A percentile compares a stretch with the other conserved stretches of the same genome.
Conservation (phyloP, 1,140 invertebrate genomes). For the Zaprionus gabonicus region DNA sequence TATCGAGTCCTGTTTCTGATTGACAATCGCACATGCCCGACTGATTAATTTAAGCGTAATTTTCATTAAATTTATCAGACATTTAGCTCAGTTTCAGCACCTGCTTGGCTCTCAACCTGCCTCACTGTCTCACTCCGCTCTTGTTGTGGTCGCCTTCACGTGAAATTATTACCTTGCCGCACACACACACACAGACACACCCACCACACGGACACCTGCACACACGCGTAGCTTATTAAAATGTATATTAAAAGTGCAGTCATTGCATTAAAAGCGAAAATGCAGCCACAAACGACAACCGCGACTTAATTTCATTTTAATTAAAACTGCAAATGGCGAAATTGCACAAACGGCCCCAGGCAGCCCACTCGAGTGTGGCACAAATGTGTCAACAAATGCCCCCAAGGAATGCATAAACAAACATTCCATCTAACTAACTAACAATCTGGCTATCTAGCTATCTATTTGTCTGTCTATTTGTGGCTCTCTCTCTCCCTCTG, state of each 20-base stretch:
- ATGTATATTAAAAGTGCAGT: conserved; percentile 58
- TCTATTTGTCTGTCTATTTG: not conserved
- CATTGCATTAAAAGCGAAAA: conserved; percentile 49
- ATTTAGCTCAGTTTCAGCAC: not conserved
- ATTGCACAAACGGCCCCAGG: conserved; percentile 18
- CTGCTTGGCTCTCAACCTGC: not conserved
- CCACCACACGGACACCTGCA: conserved; percentile 3
- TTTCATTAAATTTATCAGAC: conserved; percentile 3
- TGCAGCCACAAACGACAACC: conserved; percentile 35
- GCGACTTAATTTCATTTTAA: conserved; percentile 78
- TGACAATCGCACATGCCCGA: not conserved
- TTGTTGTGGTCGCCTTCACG: not conserved
- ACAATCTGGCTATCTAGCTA: not conserved
- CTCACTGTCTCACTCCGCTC: not conserved
- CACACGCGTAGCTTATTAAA: conserved; percentile 42
- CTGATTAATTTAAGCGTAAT: conserved; percentile 5
- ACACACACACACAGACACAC: not conserved
- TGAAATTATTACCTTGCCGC: conserved; percentile 29
- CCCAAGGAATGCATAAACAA: conserved; percentile 4
- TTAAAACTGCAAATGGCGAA: conserved; percentile 71
- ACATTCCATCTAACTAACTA: not conserved
- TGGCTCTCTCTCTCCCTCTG: not conserved
- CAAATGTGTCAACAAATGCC: conserved; percentile 31
- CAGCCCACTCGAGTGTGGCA: not conserved
- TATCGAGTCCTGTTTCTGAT: not conserved